Evolutionary conservation across 1,140 invertebrate genomes (phyloP), one percentile per base, ranked within the genome.

Genomic region (Rhizoglyphus robini): DNA sequence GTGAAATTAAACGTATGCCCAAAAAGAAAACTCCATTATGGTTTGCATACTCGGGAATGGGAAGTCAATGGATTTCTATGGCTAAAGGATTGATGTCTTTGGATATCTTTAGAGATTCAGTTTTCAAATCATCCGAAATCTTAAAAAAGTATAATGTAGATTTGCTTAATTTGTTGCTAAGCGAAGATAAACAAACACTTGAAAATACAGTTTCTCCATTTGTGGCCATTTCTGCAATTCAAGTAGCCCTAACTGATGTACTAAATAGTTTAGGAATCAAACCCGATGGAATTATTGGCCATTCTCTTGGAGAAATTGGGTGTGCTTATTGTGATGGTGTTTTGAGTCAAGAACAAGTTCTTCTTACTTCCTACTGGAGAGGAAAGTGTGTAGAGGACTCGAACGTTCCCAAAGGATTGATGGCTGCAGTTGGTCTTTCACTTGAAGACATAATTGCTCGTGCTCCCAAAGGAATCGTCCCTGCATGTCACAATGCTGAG

Each of bases 21-120:
- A 76, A 77, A 32, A 70, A 70, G 23, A 81, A 87, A 25, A n/a
- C n/a, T n/a, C 91, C 91, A 0, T 76, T 96, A 36, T 96, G 90
- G 88, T 96, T 83, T 75, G 80, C 96, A 38, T 96, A 93, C 76
- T 88, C 90, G 48, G 93, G 93, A 36, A 96, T 97, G 92, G 95
- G 95, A 8, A 85, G 86, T 34, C 94, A 98, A 78, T 98, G 93
- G 94, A 79, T 84, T 48, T 90, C 88, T 67, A 97, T 97, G 93
- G 91, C 83, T 5, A 83, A 83, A 72, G 81, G 86, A 23, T 77
- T 97, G 46, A 84, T 97, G 80, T 71, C 79, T 41, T 78, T 97
- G 31, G 84, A 89, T 41, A 74, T 79, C 0, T 96, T 96, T 75
- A 81, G 82, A 49, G 77, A 82, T 32, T 86, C 86, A 36, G 84